Evolutionary conservation across 2,888 invertebrate species (phyloP).

Genomic region (Latheticus oryzae): DNA sequence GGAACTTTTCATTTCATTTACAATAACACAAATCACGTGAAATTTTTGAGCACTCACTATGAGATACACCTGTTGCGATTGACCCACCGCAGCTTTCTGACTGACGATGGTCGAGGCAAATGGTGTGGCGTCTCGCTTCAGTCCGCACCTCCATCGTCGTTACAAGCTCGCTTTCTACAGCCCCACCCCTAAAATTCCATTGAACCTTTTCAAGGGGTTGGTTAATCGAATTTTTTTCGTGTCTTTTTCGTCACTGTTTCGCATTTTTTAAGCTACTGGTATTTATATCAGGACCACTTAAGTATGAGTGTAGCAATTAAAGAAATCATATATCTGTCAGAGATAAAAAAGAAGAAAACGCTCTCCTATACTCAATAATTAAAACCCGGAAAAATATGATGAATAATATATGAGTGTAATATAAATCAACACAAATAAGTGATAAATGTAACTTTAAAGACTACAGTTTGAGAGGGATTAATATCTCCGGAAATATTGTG

Average conservation of each 20-base stretch:
- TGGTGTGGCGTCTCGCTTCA: conserved; percentile 10
- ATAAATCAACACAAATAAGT: conserved; percentile 15
- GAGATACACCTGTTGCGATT: conserved; percentile 33
- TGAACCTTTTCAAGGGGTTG: conserved; percentile 26
- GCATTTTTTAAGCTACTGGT: too few relatives aligned
- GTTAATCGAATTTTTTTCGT: too few relatives aligned
- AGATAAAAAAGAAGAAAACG: conserved; percentile 1
- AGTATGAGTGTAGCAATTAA: conserved; percentile 16
- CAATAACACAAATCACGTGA: conserved; percentile 15
- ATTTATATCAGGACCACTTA: conserved; percentile 27
- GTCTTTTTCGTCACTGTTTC: too few relatives aligned
- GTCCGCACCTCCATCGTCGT: conserved; percentile 31
- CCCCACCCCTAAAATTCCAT: conserved; percentile 34
- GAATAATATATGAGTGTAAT: conserved; percentile 10
- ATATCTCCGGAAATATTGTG: too few relatives aligned
- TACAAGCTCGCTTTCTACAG: conserved; percentile 25
- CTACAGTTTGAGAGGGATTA: too few relatives aligned
- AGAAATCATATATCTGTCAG: conserved; percentile 12
- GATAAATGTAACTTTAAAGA: too few relatives aligned
- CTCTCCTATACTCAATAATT: too few relatives aligned
- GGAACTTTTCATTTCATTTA: conserved; percentile 5
- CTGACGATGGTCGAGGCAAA: conserved; percentile 11
- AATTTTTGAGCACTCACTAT: conserved; percentile 10
- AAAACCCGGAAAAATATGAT: conserved; percentile 6
- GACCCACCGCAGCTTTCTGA: conserved; percentile 28